Percentiles rank a stretch among this genome's conserved stretches.
Evolutionary conservation across 2,797 vertebrate species (phyloP).

Genomic region (Apogon talboti): DNA sequence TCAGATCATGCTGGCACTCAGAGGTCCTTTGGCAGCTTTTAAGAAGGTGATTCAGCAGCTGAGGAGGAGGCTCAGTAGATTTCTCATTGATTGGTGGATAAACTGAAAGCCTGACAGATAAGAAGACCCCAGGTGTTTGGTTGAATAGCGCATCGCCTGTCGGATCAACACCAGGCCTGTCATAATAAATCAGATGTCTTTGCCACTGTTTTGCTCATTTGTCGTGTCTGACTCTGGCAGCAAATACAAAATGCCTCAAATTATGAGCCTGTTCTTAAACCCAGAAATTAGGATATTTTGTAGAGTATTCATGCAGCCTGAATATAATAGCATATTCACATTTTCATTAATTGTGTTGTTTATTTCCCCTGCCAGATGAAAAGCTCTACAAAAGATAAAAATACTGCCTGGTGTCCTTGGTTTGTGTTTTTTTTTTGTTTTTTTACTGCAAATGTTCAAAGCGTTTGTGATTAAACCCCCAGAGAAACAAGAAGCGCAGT

Average conservation of each 20-base stretch:
- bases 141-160: not conserved
- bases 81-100: slow-evolving; percentile 7
- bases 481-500: too few species aligned
- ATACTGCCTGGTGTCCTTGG: too few species aligned
- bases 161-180: not conserved
- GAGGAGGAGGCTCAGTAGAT: slow-evolving; percentile 1
- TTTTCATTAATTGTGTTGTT: too few species aligned
- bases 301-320: not conserved
- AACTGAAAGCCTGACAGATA: not conserved
- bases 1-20: slow-evolving; percentile 3
- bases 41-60: not conserved
- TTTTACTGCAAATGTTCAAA: too few species aligned
- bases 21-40: slow-evolving; percentile 5
- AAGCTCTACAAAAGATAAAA: too few species aligned
- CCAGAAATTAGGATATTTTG: slow-evolving; percentile 5
- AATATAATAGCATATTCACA: not conserved
- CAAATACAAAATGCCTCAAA: not conserved
- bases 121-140: slow-evolving; percentile 3
- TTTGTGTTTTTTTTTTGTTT: too few species aligned
- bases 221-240: not conserved
- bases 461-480: too few species aligned
- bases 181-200: not conserved
- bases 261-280: not conserved
- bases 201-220: not conserved
- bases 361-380: too few species aligned